phyloP scores from a whole-genome alignment of 2,888 invertebrate species.

The Netelia fuscicornis region DNA sequence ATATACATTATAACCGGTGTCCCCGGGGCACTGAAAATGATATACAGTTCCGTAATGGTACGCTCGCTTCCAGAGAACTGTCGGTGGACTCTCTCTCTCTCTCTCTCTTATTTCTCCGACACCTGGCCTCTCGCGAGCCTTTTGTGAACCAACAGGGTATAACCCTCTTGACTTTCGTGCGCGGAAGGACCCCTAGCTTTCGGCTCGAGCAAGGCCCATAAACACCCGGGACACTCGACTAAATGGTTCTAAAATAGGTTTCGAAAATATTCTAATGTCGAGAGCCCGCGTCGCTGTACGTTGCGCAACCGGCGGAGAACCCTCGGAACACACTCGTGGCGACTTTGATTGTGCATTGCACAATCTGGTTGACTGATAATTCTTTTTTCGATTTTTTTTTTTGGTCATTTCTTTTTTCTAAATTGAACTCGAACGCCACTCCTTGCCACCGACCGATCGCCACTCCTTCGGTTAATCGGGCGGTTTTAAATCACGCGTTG shows the following conservation, averaged over 20 bases:
- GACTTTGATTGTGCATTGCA: slow-evolving; percentile 39
- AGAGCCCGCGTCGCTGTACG: not conserved
- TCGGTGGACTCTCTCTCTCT: slow-evolving; percentile 49
- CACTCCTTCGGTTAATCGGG: slow-evolving; percentile 39
- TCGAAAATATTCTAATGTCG: slow-evolving; percentile 68
- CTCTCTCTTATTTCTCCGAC: slow-evolving; percentile 73
- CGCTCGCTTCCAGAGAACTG: slow-evolving; percentile 72
- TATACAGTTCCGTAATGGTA: slow-evolving; percentile 84
- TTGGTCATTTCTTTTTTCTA: not conserved
- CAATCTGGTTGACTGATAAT: slow-evolving; percentile 50
- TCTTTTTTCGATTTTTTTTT: not conserved
- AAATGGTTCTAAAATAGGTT: slow-evolving; percentile 81
- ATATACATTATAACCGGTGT: slow-evolving; percentile 78
- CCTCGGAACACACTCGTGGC: not conserved
- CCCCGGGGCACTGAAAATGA: slow-evolving; percentile 79
- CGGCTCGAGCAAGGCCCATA: slow-evolving; percentile 74
- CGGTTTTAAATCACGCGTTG: slow-evolving; percentile 43
- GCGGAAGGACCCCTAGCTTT: slow-evolving; percentile 56
- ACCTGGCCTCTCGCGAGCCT: slow-evolving; percentile 79
- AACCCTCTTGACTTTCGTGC: slow-evolving; percentile 70
- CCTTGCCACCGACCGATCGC: slow-evolving; percentile 37
- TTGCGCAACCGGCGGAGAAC: slow-evolving; percentile 17
- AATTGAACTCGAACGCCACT: slow-evolving; percentile 51
- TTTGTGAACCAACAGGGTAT: slow-evolving; percentile 75
- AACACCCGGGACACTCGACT: slow-evolving; percentile 78